Conservation (phyloP, 2,113 vertebrate genomes). For the Rhinogobius similis region DNA sequence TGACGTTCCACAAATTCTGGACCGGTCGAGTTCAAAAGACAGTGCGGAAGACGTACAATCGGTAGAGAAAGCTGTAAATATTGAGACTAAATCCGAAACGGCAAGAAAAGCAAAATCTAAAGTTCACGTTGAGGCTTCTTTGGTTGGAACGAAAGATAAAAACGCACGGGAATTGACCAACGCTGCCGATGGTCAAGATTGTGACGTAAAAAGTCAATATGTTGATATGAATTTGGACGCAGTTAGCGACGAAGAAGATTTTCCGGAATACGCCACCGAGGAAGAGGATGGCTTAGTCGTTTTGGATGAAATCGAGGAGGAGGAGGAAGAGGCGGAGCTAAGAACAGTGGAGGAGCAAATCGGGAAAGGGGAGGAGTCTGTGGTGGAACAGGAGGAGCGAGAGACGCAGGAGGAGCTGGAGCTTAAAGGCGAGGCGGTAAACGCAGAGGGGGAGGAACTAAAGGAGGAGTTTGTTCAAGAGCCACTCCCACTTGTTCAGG, state of each 20-base stretch:
- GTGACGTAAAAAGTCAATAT: background rate
- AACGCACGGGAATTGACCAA: background rate
- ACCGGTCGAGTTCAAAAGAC: slow-evolving; percentile 19
- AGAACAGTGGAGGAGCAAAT: slow-evolving; percentile 43
- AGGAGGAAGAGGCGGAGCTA: slow-evolving; percentile 47
- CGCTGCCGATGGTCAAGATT: background rate
- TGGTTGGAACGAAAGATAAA: background rate
- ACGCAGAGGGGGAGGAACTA: slow-evolving; percentile 15
- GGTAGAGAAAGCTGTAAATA: background rate
- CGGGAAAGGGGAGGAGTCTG: slow-evolving; percentile 35
- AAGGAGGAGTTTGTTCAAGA: background rate
- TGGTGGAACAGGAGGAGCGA: slow-evolving; percentile 32
- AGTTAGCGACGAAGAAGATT: slow-evolving; percentile 19
- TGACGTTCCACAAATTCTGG: slow-evolving; percentile 21
- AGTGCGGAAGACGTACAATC: background rate
- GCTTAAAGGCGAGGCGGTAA: slow-evolving; percentile 29
- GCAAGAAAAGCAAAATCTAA: background rate
- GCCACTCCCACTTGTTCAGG: slow-evolving; percentile 12
- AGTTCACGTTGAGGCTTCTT: background rate
- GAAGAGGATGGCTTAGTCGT: slow-evolving; percentile 37
- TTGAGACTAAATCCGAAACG: background rate
- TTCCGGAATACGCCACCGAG: background rate
- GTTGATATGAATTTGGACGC: slow-evolving; percentile 55
- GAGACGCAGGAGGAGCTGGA: slow-evolving; percentile 14
- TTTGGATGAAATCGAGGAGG: slow-evolving; percentile 49